Percentiles rank a stretch among this genome's conserved stretches.
Conservation (phyloP, 2,113 vertebrate genomes). For the Desmodus rotundus region DNA sequence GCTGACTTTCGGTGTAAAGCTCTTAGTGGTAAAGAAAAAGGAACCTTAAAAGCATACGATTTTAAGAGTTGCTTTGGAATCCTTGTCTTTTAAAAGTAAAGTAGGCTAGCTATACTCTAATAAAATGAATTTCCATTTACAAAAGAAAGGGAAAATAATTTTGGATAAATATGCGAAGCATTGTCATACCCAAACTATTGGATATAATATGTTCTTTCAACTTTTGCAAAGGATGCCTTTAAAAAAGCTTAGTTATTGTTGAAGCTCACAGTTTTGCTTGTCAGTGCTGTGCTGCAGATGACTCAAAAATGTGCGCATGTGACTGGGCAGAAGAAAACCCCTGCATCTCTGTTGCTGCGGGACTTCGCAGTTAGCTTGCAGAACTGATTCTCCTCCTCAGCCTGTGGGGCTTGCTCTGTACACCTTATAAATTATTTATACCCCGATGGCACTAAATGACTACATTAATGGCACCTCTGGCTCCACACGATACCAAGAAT, state of each 20-base stretch:
- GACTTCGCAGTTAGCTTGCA: conserved; percentile 23
- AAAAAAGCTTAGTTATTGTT: background rate
- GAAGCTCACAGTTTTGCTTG: background rate
- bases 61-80: background rate
- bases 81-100: background rate
- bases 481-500: conserved; percentile 64
- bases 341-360: background rate
- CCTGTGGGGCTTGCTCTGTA: conserved; percentile 45
- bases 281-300: background rate
- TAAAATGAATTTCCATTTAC: background rate
- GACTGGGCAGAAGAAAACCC: background rate
- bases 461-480: conserved; percentile 67
- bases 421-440: conserved; percentile 73
- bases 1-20: background rate
- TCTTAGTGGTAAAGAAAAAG: conserved; percentile 4
- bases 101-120: background rate
- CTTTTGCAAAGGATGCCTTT: background rate
- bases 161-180: background rate
- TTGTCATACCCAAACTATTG: background rate
- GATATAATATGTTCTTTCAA: background rate
- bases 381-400: conserved; percentile 22
- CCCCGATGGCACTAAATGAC: conserved; percentile 53
- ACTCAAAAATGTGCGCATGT: background rate
- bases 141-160: background rate
- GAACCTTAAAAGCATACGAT: background rate